Base-by-base conservation (phyloP, 2,113 vertebrate species). In the Pipa parva region DNA sequence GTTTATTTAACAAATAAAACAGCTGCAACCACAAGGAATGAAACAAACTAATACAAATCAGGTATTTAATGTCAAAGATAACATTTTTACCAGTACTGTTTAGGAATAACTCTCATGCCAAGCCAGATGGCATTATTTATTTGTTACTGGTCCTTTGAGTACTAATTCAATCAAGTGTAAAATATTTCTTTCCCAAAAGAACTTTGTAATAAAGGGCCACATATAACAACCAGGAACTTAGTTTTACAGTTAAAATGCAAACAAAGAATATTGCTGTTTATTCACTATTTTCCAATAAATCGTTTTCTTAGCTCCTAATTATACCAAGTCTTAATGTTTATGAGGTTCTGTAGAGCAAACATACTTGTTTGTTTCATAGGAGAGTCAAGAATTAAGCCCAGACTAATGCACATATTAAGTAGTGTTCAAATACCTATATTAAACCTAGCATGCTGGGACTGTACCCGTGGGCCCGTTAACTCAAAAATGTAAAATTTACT, bases 281-380 rank as follows among this genome's bases (percentile, higher is more conserved):
- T 59, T 67, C 64, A 59, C 64, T 59, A 59, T 66, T 51, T 59
- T 59, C 21, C 64, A 28, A 58, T 60, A 69, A 69, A 69, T 69
- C 17, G 57, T 69, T 60, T 69, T 28, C 65, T 69, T 29, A 52
- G 36, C 65, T 31, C 56, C 65, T 60, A 69, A 69, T 60, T 69
- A 69, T 60, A 25, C 57, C 58, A 60, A 51, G 24, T 29, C 20
- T 68, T 69, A 49, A 69, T 69, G 65, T 69, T 60, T 69, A 69
- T 39, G 65, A 60, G 65, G 48, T 69, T 69, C 57, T 60, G 27
- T 26, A 60, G 57, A 68, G 65, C 57, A 69, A 69, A 60, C 57
- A 69, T 52, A 51, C 65, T 52, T 68, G 46, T 59, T 68, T 68
- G 64, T 68, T 42, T 45, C 65, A 56, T 60, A 27, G 56, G 57